Evolutionary conservation across 2,797 vertebrate genomes (phyloP), one percentile per base, ranked within the genome.

Genomic region (Argentina silus): DNA sequence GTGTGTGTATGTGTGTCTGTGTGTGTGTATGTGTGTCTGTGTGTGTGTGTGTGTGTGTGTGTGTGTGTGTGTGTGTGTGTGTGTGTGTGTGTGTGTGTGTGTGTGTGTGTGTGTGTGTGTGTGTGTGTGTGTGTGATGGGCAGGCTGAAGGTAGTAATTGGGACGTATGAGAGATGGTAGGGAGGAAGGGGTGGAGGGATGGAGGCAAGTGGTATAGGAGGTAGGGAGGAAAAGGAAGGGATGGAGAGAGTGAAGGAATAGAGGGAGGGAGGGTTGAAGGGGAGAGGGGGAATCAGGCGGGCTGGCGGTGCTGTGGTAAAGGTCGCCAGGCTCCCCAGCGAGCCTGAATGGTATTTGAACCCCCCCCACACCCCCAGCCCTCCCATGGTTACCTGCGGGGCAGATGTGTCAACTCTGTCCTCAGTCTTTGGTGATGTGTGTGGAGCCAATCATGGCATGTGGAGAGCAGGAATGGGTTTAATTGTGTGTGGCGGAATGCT

Each of bases 321-420:
- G 91, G 90, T 90, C 91, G 87, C 66, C 76, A 84, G 82, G 71
- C 83, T 90, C 91, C 88, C 87, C 80, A 79, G 87, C 86, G 89
- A 90, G 89, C 85, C 83, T 88, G 85, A 91, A 85, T 88, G 89
- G 88, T 90, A 91, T 92, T 92, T 92, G 86, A 92, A 90, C 90
- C 85, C 81, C 73, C 87, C 82, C 50, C 0, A 1, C 27, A 36
- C 50, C 50, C 50, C 50, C 50, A 11, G 11, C 48, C 48, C 8
- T 71, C 86, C 75, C 85, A 75, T 86, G 83, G 85, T 79, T 84
- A 86, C 83, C 80, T 36, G 19, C 66, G 36, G 21, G 27, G 14
- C 23, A 53, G 50, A 76, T 81, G 78, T 88, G 77, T 85, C 74
- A 78, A 82, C 78, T 69, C 66, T 53, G 57, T 70, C 44, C 12